A percentile compares a stretch with the other conserved stretches of the same genome.
These are phyloP conservation scores for Drosophila kohkoa DNA, from an alignment of 1,140 invertebrate genomes.

Conservation along the genomic window DNA sequence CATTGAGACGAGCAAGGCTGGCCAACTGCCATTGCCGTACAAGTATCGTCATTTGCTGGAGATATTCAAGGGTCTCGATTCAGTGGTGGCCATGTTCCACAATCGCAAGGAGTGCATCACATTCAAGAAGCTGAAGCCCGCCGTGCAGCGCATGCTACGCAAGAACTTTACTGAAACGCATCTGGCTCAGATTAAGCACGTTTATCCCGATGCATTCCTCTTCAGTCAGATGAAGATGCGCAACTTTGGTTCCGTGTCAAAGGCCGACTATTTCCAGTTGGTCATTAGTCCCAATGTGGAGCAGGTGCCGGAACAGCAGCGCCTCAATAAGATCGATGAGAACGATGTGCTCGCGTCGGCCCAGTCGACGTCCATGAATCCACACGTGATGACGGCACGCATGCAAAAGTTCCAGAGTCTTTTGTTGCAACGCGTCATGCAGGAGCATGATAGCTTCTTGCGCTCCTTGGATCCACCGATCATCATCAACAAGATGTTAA, in stretches of 20 bases:
- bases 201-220: conserved; percentile 92
- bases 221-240: conserved; percentile 91
- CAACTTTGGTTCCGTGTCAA: conserved; percentile 87
- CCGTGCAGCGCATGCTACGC: conserved; percentile 93
- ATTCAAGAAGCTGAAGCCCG: conserved; percentile 94
- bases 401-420: conserved; percentile 88
- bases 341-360: conserved; percentile 78
- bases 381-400: conserved; percentile 87
- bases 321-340: conserved; percentile 82
- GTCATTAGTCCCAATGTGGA: conserved; percentile 88
- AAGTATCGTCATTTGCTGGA: conserved; percentile 93
- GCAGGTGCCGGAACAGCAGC: conserved; percentile 71
- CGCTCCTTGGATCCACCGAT: conserved; percentile 90
- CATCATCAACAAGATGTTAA: conserved; percentile 89
- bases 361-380: conserved; percentile 81
- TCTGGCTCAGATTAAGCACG: conserved; percentile 93
- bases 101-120: conserved; percentile 95
- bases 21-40: conserved; percentile 91
- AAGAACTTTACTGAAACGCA: conserved; percentile 92
- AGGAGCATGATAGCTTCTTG: conserved; percentile 92
- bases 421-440: conserved; percentile 90
- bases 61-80: conserved; percentile 93
- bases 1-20: conserved; percentile 85
- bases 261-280: conserved; percentile 89
- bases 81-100: conserved; percentile 92